Conservation (phyloP, 2,888 invertebrate genomes). For the Drepanosiphum platanoidis region DNA sequence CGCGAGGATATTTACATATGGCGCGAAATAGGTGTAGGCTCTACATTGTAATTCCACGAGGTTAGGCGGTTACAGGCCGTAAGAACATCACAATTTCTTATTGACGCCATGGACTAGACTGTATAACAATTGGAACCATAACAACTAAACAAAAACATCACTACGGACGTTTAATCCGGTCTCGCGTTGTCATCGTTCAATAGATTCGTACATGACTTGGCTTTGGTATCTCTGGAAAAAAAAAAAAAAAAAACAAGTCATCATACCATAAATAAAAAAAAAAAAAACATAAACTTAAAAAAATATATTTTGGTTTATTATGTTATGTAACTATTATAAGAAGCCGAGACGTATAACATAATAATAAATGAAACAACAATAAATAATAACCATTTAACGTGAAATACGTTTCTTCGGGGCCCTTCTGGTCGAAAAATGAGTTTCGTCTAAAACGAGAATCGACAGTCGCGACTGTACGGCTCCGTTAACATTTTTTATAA, state of each 20-base stretch:
- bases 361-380: no score
- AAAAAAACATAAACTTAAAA: neutral
- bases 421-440: no score
- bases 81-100: constrained; percentile 13
- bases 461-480: no score
- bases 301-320: neutral
- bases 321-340: no score
- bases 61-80: neutral
- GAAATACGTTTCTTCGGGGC: no score
- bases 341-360: no score
- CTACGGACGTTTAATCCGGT: constrained; percentile 41
- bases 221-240: constrained; percentile 75
- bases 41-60: neutral
- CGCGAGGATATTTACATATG: neutral
- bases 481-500: no score
- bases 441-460: no score
- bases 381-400: no score
- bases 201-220: constrained; percentile 80
- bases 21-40: neutral
- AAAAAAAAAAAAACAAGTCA: no score
- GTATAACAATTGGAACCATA: constrained; percentile 29
- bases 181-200: constrained; percentile 67
- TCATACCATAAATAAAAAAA: constrained; percentile 63
- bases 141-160: constrained; percentile 9
- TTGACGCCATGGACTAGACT: constrained; percentile 48